Conservation (phyloP, 2,797 vertebrate species). For the Hyperoplus immaculatus region DNA sequence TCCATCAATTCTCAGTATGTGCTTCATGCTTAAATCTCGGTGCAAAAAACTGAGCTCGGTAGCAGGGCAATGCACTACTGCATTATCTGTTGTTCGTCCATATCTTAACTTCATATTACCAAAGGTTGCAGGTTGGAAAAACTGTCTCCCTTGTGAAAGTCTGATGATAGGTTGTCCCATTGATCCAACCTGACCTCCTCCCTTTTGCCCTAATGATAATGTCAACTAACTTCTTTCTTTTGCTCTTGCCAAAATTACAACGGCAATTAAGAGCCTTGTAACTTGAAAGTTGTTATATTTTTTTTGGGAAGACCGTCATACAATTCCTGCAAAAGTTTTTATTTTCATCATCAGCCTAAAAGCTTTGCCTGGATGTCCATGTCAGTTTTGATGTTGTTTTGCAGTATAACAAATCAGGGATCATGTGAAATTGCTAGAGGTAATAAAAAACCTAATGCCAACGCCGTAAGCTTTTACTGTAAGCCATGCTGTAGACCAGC, state of each 20-base stretch:
- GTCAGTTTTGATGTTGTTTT: not conserved
- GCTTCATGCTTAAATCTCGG: too few species aligned
- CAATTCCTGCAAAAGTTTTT: not conserved
- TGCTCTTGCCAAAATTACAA: not conserved
- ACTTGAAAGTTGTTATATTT: not conserved
- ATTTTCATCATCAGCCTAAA: not conserved
- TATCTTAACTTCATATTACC: too few species aligned
- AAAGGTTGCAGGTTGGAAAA: not conserved
- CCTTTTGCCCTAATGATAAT: not conserved
- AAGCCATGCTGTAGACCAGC: slow-evolving; percentile 46
- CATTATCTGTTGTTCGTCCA: too few species aligned
- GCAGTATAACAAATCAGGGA: slow-evolving; percentile 10
- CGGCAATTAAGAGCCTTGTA: not conserved
- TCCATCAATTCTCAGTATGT: too few species aligned
- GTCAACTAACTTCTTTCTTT: not conserved
- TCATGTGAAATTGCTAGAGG: not conserved
- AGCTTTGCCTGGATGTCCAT: not conserved
- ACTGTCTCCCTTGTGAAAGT: not conserved
- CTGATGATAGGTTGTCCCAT: too few species aligned
- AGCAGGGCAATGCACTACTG: too few species aligned
- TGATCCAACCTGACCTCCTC: not conserved
- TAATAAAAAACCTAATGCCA: slow-evolving; percentile 24
- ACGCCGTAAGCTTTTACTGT: slow-evolving; percentile 22
- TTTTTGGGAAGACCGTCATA: too few species aligned
- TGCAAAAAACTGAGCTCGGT: too few species aligned